Evolutionary conservation across 2,797 vertebrate genomes (phyloP).

Genomic region (Sebastes diploproa): DNA sequence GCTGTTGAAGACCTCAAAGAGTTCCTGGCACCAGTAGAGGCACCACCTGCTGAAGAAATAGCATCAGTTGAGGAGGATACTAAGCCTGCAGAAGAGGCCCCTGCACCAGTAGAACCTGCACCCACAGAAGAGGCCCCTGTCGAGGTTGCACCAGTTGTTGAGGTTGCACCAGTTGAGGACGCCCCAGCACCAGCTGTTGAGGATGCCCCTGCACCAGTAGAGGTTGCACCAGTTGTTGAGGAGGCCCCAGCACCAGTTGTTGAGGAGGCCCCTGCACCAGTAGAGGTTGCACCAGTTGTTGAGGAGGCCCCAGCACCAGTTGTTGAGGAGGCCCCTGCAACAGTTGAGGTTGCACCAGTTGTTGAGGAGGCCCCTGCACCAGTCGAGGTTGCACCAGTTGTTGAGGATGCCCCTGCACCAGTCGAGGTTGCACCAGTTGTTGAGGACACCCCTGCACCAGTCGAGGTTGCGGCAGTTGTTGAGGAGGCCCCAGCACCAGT

Average conservation of each 20-base stretch:
- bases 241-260: not conserved
- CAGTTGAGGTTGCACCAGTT: not conserved
- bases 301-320: not conserved
- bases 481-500: not conserved
- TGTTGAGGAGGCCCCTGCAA: not conserved
- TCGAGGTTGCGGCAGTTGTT: not conserved
- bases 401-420: not conserved
- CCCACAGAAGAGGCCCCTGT: not conserved
- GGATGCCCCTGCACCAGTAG: slow-evolving; percentile 1
- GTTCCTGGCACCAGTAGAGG: not conserved
- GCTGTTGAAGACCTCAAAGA: slow-evolving; percentile 19
- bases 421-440: not conserved
- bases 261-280: not conserved
- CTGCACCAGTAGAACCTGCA: not conserved
- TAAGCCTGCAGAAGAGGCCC: not conserved
- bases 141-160: not conserved
- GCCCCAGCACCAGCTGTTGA: not conserved
- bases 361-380: slow-evolving; percentile 1
- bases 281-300: not conserved
- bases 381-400: slow-evolving; percentile 1
- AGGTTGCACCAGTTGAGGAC: not conserved
- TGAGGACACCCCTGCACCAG: not conserved
- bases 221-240: not conserved
- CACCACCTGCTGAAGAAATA: not conserved
- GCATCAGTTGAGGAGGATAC: not conserved